phyloP scores from a whole-genome alignment of 2,888 invertebrate genomes.

The Timema podura region DNA sequence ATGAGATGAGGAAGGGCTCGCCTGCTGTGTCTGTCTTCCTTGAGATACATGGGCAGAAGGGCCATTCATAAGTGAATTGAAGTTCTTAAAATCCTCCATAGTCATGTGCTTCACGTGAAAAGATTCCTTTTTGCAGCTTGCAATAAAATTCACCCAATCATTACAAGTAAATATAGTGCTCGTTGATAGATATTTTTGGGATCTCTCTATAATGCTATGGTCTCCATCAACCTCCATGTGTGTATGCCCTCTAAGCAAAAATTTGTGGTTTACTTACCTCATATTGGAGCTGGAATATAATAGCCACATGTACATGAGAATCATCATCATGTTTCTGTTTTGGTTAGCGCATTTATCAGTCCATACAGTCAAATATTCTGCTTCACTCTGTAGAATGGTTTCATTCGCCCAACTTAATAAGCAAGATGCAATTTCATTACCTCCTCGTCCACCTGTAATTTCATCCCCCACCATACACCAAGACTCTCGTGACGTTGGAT shows the following conservation, averaged over 20 bases:
- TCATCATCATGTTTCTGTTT: slow-evolving; percentile 22
- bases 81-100: background rate
- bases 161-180: slow-evolving; percentile 10
- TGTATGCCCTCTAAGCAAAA: slow-evolving; percentile 30
- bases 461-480: slow-evolving; percentile 16
- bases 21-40: slow-evolving; percentile 5
- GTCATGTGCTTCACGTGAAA: background rate
- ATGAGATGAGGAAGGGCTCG: background rate
- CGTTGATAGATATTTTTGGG: slow-evolving; percentile 20
- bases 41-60: background rate
- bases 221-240: slow-evolving; percentile 33
- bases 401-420: slow-evolving; percentile 9
- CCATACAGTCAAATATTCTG: slow-evolving; percentile 29
- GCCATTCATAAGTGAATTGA: background rate
- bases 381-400: background rate
- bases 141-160: slow-evolving; percentile 16
- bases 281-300: slow-evolving; percentile 21
- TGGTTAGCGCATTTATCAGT: slow-evolving; percentile 30
- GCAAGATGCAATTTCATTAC: slow-evolving; percentile 16
- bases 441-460: slow-evolving; percentile 2
- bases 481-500: slow-evolving; percentile 2
- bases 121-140: background rate
- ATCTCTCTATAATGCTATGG: slow-evolving; percentile 33
- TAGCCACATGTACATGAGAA: slow-evolving; percentile 24
- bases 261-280: slow-evolving; percentile 29